Conservation (phyloP, 2,113 vertebrate species). For the Barbus barbus region DNA sequence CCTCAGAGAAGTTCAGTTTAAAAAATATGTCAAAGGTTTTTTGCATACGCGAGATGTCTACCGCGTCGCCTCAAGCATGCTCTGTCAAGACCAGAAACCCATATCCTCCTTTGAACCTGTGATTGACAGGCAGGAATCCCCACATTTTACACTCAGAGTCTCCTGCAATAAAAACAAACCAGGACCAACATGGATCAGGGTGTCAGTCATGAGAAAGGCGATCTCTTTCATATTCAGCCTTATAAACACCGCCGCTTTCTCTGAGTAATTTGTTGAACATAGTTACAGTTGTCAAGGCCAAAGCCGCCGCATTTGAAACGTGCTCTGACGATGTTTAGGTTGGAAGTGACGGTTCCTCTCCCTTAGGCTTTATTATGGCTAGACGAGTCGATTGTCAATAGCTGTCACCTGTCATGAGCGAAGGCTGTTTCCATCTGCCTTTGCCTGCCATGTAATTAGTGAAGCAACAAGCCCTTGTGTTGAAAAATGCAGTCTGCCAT, state of each 20-base stretch:
- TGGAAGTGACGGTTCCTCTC: slow-evolving; percentile 66
- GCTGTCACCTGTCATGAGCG: slow-evolving; percentile 67
- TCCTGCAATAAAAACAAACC: slow-evolving; percentile 60
- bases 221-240: slow-evolving; percentile 58
- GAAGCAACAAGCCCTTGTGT: slow-evolving; percentile 63
- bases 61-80: background rate
- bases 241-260: slow-evolving; percentile 61
- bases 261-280: slow-evolving; percentile 73
- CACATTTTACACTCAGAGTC: slow-evolving; percentile 5
- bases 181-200: slow-evolving; percentile 45
- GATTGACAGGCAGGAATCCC: slow-evolving; percentile 50
- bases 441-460: slow-evolving; percentile 67
- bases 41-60: background rate
- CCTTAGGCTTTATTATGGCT: slow-evolving; percentile 74
- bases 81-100: slow-evolving; percentile 5
- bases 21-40: background rate
- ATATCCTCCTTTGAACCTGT: slow-evolving; percentile 29
- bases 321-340: slow-evolving; percentile 63
- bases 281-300: slow-evolving; percentile 74
- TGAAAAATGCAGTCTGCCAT: slow-evolving; percentile 59
- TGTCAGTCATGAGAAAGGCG: slow-evolving; percentile 58
- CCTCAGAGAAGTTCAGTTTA: background rate
- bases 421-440: slow-evolving; percentile 59
- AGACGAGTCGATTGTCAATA: slow-evolving; percentile 72
- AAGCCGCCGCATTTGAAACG: slow-evolving; percentile 58